Base-by-base conservation (phyloP, 2,888 invertebrate species). In the Eugnorisma glareosa region DNA sequence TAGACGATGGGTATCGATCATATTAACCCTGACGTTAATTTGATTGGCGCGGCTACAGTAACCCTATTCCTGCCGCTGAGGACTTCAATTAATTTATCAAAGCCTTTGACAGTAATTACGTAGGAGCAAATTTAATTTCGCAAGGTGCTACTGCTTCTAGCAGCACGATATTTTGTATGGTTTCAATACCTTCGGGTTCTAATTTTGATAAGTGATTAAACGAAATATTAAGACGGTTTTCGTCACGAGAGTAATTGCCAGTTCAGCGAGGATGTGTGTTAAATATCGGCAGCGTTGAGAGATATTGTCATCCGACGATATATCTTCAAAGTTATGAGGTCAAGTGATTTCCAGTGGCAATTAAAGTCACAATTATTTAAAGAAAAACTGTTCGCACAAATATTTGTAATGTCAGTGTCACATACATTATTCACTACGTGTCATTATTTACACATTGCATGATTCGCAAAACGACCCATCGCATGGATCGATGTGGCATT, bases 401-500 rank as follows among this genome's bases (percentile, higher is more conserved):
- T 86, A 87, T 88, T 77, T 82, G 75, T 86, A 81, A 81, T 80
- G 85, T 81, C 88, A 82, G 82, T 82, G 81, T 81, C 89, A 81
- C 83, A 87, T 85, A 80, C 83, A 88, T 87, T 86, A 82, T 85
- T 85, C 87, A 85, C 86, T 79, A 84, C 85, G 87, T 89, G 88
- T 89, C 89, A 90, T 90, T 91, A 91, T 91, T 90, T 90, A 88
- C 89, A 91, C 91, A 88, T 91, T 91, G 92, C 90, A 90, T 90
- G 91, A 89, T 88, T 86, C 83, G 86, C 81, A 87, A 84, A 84
- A 85, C 86, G 88, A 91, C 89, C 90, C 91, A 90, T 92, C 91
- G 93, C 93, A 93, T 93, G 93, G 86, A 91, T 90, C 90, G 90
- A 91, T 91, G 92, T 90, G 91, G 87, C 85, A 87, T 87, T 88